A percentile compares a stretch with the other conserved stretches of the same genome.
Conservation (phyloP, 2,888 invertebrate genomes). For the Standfussiana lucernea region DNA sequence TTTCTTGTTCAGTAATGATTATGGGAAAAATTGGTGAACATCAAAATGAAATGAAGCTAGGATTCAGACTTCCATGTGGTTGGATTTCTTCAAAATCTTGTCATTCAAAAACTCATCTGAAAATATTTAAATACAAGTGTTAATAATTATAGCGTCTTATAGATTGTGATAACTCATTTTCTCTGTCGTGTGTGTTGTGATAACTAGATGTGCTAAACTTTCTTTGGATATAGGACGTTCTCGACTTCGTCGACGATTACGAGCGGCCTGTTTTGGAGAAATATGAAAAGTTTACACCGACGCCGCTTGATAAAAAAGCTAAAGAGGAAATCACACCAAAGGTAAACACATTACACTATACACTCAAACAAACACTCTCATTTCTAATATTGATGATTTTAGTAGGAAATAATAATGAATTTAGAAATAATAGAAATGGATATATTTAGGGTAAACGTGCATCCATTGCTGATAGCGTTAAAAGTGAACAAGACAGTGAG, state of each 20-base stretch:
- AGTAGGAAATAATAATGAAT: conserved; percentile 14
- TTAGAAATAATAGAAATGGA: conserved; percentile 53
- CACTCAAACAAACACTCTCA: conserved; percentile 54
- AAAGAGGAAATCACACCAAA: conserved; percentile 87
- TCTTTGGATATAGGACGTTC: conserved; percentile 86
- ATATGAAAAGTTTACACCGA: conserved; percentile 92
- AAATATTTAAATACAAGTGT: conserved; percentile 29
- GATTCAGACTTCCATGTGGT: conserved; percentile 38
- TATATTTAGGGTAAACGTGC: conserved; percentile 84
- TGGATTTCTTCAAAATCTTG: conserved; percentile 12
- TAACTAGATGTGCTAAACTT: conserved; percentile 84
- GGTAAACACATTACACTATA: conserved; percentile 83
- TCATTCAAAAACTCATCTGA: conserved; percentile 19
- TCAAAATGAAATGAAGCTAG: background rate
- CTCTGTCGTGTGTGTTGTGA: conserved; percentile 76
- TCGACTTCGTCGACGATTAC: conserved; percentile 93
- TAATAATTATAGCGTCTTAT: conserved; percentile 50
- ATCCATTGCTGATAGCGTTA: conserved; percentile 85
- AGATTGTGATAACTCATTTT: conserved; percentile 68
- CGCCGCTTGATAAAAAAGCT: conserved; percentile 88
- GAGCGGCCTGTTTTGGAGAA: conserved; percentile 94
- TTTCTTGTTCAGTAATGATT: background rate
- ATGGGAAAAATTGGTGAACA: background rate
- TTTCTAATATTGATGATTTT: conserved; percentile 1
- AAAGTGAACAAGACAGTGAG: conserved; percentile 86